phyloP scores from a whole-genome alignment of 1,140 invertebrate species.

The Platorchestia sp. region DNA sequence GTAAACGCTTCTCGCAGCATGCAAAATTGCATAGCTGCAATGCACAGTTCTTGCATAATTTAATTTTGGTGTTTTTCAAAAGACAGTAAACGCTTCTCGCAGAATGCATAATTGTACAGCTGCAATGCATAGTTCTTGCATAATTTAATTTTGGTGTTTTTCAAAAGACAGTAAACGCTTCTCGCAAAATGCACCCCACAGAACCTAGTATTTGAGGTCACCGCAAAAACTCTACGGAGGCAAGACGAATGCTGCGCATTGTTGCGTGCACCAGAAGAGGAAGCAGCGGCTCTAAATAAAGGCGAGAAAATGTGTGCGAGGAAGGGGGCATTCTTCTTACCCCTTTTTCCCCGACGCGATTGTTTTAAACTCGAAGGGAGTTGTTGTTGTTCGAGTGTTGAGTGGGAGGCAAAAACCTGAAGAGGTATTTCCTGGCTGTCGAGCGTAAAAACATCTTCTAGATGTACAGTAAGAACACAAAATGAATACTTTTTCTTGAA shows the following conservation, averaged over 20 bases:
- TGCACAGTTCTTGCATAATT: no score
- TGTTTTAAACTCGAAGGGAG: neutral
- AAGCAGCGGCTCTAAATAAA: neutral
- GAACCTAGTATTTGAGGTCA: neutral
- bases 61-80: no score
- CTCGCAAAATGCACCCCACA: neutral
- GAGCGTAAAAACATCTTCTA: neutral
- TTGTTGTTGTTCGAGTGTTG: constrained; percentile 5
- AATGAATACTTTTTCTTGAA: neutral
- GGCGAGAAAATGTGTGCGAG: neutral
- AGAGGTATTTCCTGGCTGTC: neutral
- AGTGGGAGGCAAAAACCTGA: neutral
- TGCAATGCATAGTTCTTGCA: neutral
- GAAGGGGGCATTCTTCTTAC: neutral
- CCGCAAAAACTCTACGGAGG: neutral
- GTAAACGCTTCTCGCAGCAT: no score
- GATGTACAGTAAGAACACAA: neutral
- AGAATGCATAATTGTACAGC: no score
- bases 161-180: neutral
- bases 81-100: no score
- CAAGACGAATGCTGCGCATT: neutral
- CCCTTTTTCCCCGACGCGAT: neutral
- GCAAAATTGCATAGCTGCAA: no score
- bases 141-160: neutral
- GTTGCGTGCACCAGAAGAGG: neutral